phyloP scores from a whole-genome alignment of 2,113 vertebrate genomes.

The Pluvianellus socialis region DNA sequence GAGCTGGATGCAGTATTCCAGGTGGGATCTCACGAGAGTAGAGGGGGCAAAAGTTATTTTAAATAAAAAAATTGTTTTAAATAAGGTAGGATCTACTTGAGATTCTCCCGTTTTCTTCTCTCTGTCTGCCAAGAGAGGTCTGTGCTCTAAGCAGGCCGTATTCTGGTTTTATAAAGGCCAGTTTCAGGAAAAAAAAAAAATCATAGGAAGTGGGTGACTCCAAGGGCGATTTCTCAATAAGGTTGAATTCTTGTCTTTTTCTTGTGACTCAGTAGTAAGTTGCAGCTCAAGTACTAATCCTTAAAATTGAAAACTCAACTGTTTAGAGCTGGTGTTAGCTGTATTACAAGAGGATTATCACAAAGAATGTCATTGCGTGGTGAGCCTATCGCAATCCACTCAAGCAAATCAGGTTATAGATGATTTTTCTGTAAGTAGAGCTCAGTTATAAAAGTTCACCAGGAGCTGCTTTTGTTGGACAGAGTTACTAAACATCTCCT shows the following conservation, averaged over 20 bases:
- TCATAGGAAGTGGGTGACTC: neutral
- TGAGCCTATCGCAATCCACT: neutral
- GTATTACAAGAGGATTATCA: slow-evolving; percentile 2
- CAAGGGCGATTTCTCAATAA: neutral
- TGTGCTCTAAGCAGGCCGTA: neutral
- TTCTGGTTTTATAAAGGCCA: neutral
- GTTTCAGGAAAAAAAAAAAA: neutral
- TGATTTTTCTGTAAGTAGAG: neutral
- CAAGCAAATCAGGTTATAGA: neutral
- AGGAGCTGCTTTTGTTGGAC: neutral
- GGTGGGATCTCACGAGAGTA: too few species aligned
- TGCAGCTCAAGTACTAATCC: neutral
- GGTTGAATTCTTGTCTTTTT: neutral
- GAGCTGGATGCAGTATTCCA: too few species aligned
- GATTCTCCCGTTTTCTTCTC: neutral
- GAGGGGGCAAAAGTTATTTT: neutral
- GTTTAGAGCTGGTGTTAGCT: neutral
- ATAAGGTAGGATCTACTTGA: neutral
- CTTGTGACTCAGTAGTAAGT: neutral
- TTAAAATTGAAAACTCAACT: neutral
- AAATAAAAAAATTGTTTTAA: neutral
- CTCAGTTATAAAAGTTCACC: neutral
- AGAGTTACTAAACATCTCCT: neutral
- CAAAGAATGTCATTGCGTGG: neutral
- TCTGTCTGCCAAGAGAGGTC: neutral